Conservation (phyloP, 2,888 invertebrate genomes). For the Serrognathus titanus region DNA sequence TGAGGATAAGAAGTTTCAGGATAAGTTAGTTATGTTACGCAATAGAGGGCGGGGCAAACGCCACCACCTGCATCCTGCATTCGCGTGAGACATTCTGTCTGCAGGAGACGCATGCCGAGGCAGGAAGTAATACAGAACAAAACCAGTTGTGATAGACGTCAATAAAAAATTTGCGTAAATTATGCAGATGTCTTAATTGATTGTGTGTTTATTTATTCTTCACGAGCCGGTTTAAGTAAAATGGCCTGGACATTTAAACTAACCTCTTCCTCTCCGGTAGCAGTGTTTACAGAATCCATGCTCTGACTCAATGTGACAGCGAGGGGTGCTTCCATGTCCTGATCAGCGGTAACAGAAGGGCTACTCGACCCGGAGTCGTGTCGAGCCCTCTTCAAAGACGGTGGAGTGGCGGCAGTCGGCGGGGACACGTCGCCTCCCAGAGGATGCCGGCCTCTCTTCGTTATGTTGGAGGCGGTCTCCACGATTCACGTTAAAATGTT, state of each 20-base stretch:
- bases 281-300: conserved; percentile 96
- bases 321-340: conserved; percentile 65
- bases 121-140: not conserved
- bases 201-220: too few relatives aligned
- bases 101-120: not conserved
- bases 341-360: conserved; percentile 36
- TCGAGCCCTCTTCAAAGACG: conserved; percentile 47
- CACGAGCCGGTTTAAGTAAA: too few relatives aligned
- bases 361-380: conserved; percentile 44
- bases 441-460: conserved; percentile 51
- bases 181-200: too few relatives aligned
- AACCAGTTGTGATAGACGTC: not conserved
- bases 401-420: conserved; percentile 43
- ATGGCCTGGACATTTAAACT: conserved; percentile 41
- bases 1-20: too few relatives aligned
- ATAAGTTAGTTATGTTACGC: conserved; percentile 10
- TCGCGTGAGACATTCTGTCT: conserved; percentile 27
- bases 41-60: conserved; percentile 21
- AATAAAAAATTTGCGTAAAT: not conserved
- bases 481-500: conserved; percentile 44
- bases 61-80: conserved; percentile 25
- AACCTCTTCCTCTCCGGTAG: conserved; percentile 96
- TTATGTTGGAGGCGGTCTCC: conserved; percentile 49
- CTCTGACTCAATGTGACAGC: conserved; percentile 87
- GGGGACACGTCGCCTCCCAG: conserved; percentile 47